These are phyloP conservation scores for Anhinga rufa DNA, from an alignment of 2,113 vertebrate genomes.

Conservation along the genomic window DNA sequence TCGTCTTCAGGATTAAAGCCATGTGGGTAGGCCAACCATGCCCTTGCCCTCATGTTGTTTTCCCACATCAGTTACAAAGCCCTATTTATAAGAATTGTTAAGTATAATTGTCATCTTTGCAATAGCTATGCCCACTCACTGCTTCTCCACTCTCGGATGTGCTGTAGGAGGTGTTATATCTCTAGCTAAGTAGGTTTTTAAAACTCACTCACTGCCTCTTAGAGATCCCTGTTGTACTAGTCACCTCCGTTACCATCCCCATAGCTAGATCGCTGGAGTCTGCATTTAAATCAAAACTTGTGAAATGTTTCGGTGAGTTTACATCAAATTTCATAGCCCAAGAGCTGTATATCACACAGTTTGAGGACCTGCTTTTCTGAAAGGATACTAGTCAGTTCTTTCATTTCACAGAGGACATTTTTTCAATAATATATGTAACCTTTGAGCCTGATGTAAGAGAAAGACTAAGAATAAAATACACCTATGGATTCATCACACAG, in stretches of 20 bases:
- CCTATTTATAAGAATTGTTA: background rate
- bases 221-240: background rate
- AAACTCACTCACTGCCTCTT: background rate
- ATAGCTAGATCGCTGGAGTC: background rate
- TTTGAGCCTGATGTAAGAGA: background rate
- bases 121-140: background rate
- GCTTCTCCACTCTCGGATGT: background rate
- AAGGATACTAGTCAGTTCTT: background rate
- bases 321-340: background rate
- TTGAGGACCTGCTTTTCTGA: background rate
- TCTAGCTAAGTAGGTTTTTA: background rate
- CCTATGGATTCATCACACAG: background rate
- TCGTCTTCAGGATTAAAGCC: background rate
- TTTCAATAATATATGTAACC: background rate
- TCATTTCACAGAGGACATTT: background rate
- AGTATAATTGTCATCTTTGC: background rate
- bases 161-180: background rate
- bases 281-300: background rate
- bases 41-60: background rate
- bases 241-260: background rate
- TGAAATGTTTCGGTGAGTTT: background rate
- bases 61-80: background rate
- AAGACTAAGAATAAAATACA: background rate
- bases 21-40: rapidly evolving
- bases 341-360: background rate